These are phyloP conservation scores for Halictus rubicundus DNA, from an alignment of 1,140 invertebrate species.

Conservation along the genomic window DNA sequence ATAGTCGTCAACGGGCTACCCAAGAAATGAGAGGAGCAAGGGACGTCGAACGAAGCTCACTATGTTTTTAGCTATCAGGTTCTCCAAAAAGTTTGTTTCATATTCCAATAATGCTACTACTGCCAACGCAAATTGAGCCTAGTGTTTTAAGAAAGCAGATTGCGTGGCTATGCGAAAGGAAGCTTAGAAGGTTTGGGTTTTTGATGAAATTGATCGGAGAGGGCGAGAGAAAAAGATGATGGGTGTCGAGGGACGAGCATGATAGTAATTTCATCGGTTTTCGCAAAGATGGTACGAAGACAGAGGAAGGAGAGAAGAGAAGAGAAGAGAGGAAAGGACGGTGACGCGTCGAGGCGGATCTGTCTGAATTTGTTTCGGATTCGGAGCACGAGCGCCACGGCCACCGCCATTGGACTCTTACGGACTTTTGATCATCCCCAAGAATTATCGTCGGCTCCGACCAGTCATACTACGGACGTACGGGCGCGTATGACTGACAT, in stretches of 20 bases:
- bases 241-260: no score
- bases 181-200: no score
- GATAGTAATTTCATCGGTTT: slow-evolving; percentile 40
- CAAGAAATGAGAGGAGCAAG: no score
- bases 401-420: slow-evolving; percentile 62
- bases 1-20: no score
- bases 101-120: no score
- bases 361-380: slow-evolving; percentile 55
- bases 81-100: no score
- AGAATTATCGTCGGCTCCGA: slow-evolving; percentile 70
- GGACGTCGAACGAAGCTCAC: no score
- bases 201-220: neutral
- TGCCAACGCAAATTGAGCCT: no score
- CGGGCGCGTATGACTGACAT: slow-evolving; percentile 53
- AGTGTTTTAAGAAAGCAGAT: no score
- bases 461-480: slow-evolving; percentile 47
- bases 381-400: slow-evolving; percentile 56
- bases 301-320: neutral
- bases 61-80: no score
- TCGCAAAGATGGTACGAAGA: slow-evolving; percentile 14
- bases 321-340: slow-evolving; percentile 17
- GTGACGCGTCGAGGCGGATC: slow-evolving; percentile 56
- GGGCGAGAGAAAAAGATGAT: neutral
- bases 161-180: no score
- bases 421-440: slow-evolving; percentile 69